These are phyloP conservation scores for Montipora capricornis DNA, from an alignment of 64 coral and sea anemone genomes.

Conservation along the genomic window DNA sequence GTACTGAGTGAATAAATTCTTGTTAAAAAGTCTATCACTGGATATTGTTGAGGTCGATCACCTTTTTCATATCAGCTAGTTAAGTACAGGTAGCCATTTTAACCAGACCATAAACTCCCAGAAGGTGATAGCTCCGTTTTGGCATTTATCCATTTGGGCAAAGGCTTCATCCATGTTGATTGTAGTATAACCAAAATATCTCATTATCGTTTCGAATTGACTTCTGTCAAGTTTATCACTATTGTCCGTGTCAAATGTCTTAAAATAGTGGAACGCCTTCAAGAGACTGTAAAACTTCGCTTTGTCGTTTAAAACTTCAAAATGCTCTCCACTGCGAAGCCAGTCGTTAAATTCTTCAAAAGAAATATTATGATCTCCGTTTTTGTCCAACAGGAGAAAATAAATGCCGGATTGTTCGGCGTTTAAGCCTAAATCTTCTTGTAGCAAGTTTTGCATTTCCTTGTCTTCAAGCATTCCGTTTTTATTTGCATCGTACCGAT, in stretches of 20 bases:
- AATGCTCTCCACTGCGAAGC: conserved; percentile 51
- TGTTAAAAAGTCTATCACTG: too few relatives aligned
- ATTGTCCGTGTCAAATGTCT: not conserved
- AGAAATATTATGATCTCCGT: conserved; percentile 39
- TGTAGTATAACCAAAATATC: too few relatives aligned
- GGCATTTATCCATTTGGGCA: too few relatives aligned
- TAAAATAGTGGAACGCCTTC: conserved; percentile 31
- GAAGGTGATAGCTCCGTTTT: too few relatives aligned
- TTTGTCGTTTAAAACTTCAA: conserved; percentile 43
- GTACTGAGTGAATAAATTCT: too few relatives aligned
- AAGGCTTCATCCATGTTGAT: too few relatives aligned
- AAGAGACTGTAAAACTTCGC: not conserved
- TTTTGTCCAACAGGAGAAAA: conserved; percentile 49
- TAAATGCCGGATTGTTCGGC: conserved; percentile 22
- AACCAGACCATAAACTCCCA: too few relatives aligned
- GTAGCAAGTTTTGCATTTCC: conserved; percentile 31
- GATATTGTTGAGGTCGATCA: too few relatives aligned
- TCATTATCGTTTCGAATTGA: too few relatives aligned
- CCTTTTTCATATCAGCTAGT: too few relatives aligned
- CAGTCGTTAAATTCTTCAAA: conserved; percentile 63
- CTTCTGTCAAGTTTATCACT: too few relatives aligned
- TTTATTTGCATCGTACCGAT: conserved; percentile 39
- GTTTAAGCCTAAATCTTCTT: conserved; percentile 25
- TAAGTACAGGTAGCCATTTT: too few relatives aligned
- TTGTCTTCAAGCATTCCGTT: conserved; percentile 39